Base-by-base conservation (phyloP, 2,888 invertebrate genomes). In the Aphodius granarius region DNA sequence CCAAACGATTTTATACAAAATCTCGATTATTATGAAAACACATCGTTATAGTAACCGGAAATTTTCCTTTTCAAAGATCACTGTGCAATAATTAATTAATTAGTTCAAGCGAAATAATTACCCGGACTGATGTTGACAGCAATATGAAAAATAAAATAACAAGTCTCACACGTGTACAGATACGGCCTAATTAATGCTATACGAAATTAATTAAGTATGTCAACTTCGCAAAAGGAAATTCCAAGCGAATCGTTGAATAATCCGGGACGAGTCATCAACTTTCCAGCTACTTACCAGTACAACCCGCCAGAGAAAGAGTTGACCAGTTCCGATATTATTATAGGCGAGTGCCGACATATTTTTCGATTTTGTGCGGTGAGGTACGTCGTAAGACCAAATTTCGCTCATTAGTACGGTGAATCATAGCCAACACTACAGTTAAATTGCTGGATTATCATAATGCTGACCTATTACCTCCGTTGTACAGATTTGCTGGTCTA, bases 391-490 rank as follows among this genome's bases (percentile, higher is more conserved):
- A 71, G 76, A 73, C 80, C 78, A 78, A 79, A 79, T 80, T 79
- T 80, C 80, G 78, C 78, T 79, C 78, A 80, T 78, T 80, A 78
- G 77, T 77, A 79, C 78, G 78, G 78, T 78, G 80, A 80, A 78
- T 80, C 80, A 79, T 76, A 77, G 79, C 74, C 76, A 75, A 78
- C 79, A 78, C 78, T 79, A 76, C 78, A 80, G 78, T 79, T 76
- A 74, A 80, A 79, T 80, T 80, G 78, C 76, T 73, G 79, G 78
- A 80, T 79, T 79, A 80, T 79, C 78, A 80, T 79, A 80, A 79
- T 78, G 75, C 78, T 78, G 78, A 78, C 78, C 76, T 79, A 78
- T 77, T 73, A 76, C 76, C 74, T 66, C 72, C 63, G 76, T 71
- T 15, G 63, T 74, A 13, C 68, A 21, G 68, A 43, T 6, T 13